Evolutionary conservation across 2,797 vertebrate genomes (phyloP), one percentile per base, ranked within the genome.

Genomic region (Buphagus erythrorhynchus): DNA sequence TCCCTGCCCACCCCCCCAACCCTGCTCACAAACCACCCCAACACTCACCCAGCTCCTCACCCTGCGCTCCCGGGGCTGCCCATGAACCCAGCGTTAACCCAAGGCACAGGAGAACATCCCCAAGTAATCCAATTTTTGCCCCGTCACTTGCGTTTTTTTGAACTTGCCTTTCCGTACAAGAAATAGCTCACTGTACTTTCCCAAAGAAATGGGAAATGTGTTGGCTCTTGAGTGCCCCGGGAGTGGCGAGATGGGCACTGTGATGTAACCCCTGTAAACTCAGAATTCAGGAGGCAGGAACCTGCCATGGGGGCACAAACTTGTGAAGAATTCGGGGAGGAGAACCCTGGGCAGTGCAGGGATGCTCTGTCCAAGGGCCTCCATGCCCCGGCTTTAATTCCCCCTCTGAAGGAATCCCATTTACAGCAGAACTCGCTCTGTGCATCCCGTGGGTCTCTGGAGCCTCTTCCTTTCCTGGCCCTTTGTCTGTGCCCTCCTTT

Each of bases 401-500:
- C 45, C 43, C 38, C 5, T 20, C 40, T 3, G 3, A 45, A 35
- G 57, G 29, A 28, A 16, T 10, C 12, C 26, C 1, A 4, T n/a
- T 52, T 4, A 1, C 0, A 31, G 54, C 0, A 3, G 61, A 11
- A 2, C 19, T 55, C 1, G 0, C 8, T 0, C 9, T 2, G 19
- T 12, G 12, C 2, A 0, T 29, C 9, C 6, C 4, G 19, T 7
- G 42, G 14, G 2, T 10, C 24, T 8, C 10, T 40, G 1, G 1
- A 42, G 54, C 10, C 15, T 26, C n/a, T 11, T 12, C 17, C 11
- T 29, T 4, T 11, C 20, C 20, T 38, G 8, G 8, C 10, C 28
- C 28, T 54, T 46, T 9, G 0, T 18, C 36, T 51, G 19, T 75
- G 38, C 8, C 26, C 11, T 35, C 1, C 46, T 22, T 5, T 21